Percentiles rank a stretch among this genome's conserved stretches.
These are phyloP conservation scores for Channallabes apus DNA, from an alignment of 2,797 vertebrate species.

Conservation along the genomic window DNA sequence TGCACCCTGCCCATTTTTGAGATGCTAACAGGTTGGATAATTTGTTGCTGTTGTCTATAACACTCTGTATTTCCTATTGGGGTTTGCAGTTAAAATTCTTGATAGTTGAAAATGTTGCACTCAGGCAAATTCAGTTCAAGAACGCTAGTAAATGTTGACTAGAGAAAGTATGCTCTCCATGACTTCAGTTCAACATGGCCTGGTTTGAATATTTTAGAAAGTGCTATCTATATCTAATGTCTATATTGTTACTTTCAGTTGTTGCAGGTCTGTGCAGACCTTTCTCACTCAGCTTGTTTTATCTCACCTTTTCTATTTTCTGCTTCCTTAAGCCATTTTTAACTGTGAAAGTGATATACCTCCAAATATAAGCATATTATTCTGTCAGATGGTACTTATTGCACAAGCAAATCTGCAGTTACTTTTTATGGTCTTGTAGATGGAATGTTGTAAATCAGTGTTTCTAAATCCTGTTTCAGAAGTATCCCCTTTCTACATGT, in stretches of 20 bases:
- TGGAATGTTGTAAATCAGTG: not conserved
- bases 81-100: no score
- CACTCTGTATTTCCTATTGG: no score
- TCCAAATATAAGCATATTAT: constrained; percentile 24
- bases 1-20: no score
- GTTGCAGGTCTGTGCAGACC: not conserved
- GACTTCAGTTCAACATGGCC: not conserved
- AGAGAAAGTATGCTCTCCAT: not conserved
- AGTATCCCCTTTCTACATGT: not conserved
- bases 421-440: not conserved
- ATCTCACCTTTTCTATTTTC: constrained; percentile 29
- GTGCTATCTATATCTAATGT: not conserved
- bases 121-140: not conserved
- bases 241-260: not conserved
- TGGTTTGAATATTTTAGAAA: not conserved
- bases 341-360: constrained; percentile 20
- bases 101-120: no score
- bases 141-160: not conserved
- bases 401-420: not conserved
- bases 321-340: constrained; percentile 6
- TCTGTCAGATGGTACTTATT: not conserved
- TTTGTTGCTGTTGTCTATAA: no score
- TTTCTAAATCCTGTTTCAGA: not conserved
- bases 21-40: no score
- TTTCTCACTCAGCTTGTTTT: constrained; percentile 18